Percentiles rank a stretch among this genome's conserved stretches.
Evolutionary conservation across 2,113 vertebrate genomes (phyloP).

Genomic region (Oreochromis tanganicae): DNA sequence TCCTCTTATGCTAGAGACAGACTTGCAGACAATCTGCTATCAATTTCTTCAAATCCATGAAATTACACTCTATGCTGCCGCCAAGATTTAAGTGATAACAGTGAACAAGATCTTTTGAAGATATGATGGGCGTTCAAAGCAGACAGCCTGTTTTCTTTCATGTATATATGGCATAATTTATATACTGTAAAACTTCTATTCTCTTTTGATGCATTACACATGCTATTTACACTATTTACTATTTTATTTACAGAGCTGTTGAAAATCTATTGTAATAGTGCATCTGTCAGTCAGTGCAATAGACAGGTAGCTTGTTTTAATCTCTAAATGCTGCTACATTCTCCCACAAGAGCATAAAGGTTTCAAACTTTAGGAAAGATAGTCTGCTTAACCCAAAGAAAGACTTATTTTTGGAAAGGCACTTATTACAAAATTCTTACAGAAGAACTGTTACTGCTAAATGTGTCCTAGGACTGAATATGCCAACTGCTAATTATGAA

Average conservation of each 20-base stretch:
- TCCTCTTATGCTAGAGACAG: conserved; percentile 74
- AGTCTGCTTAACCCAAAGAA: not conserved
- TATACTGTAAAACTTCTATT: conserved; percentile 59
- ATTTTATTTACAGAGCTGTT: conserved; percentile 18
- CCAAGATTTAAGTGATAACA: conserved; percentile 92
- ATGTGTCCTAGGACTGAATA: not conserved
- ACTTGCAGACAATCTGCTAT: conserved; percentile 82
- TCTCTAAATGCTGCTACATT: not conserved
- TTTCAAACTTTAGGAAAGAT: not conserved
- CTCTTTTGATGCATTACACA: not conserved
- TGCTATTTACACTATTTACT: not conserved
- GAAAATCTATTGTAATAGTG: not conserved
- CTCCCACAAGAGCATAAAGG: not conserved
- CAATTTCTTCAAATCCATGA: conserved; percentile 82
- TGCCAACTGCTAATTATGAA: not conserved
- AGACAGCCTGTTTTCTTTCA: conserved; percentile 74
- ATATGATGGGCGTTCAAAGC: conserved; percentile 75
- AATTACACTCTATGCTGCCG: conserved; percentile 77
- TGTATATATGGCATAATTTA: conserved; percentile 64
- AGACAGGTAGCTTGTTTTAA: not conserved
- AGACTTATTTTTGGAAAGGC: not conserved
- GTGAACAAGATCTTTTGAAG: conserved; percentile 82
- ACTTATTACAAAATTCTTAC: not conserved
- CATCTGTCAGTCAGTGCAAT: not conserved
- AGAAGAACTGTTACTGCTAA: not conserved